A percentile compares a stretch with the other conserved stretches of the same genome.
Evolutionary conservation across 2,888 invertebrate species (phyloP).

Genomic region (Neria commutata): DNA sequence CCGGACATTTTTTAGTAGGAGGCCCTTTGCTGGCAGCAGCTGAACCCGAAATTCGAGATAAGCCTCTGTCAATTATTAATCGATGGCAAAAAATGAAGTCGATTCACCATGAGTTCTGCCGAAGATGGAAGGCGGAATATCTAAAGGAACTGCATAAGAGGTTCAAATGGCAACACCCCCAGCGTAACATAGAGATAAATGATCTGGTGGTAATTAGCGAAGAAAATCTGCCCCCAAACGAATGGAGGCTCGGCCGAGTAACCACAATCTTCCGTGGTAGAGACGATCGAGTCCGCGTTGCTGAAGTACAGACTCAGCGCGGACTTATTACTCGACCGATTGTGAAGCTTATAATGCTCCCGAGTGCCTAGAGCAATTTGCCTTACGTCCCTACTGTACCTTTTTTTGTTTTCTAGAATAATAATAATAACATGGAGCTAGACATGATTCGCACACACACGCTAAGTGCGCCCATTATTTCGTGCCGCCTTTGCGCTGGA

Average conservation of each 20-base stretch:
- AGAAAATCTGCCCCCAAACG: slow-evolving; percentile 6
- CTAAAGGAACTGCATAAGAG: slow-evolving; percentile 10
- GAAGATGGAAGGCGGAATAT: slow-evolving; percentile 17
- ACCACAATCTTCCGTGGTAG: neutral
- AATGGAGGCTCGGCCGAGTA: slow-evolving; percentile 14
- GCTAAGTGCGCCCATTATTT: too few relatives aligned
- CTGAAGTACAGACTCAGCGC: slow-evolving; percentile 3
- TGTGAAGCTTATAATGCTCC: too few relatives aligned
- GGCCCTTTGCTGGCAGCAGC: neutral
- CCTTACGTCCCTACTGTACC: too few relatives aligned
- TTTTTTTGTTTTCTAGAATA: too few relatives aligned
- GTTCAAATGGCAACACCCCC: slow-evolving; percentile 4
- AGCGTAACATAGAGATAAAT: neutral
- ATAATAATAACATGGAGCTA: too few relatives aligned
- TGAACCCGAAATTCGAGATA: neutral
- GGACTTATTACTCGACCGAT: too few relatives aligned
- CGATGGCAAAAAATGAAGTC: slow-evolving; percentile 14
- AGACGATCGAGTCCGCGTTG: slow-evolving; percentile 6
- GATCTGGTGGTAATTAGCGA: slow-evolving; percentile 5
- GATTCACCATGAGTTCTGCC: slow-evolving; percentile 11
- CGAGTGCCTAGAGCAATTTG: too few relatives aligned
- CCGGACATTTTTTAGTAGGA: slow-evolving; percentile 11
- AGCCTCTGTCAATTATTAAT: neutral
- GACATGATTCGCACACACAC: too few relatives aligned
- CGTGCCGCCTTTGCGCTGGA: too few relatives aligned